A percentile compares a stretch with the other conserved stretches of the same genome.
Conservation (phyloP, 2,888 invertebrate species). For the Lepidocyrtoides sp. region DNA sequence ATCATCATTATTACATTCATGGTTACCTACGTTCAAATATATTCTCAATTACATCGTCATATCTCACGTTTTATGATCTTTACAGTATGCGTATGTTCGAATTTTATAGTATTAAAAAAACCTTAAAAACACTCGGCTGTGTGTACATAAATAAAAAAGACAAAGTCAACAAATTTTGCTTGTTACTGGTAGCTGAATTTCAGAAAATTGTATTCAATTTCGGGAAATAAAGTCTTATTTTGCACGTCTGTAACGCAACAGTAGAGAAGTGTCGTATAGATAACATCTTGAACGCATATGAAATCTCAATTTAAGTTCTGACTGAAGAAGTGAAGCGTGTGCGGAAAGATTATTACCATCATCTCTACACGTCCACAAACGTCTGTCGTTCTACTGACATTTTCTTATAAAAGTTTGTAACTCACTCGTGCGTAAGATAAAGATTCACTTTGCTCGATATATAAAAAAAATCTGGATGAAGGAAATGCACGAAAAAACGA, state of each 20-base stretch:
- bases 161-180: neutral
- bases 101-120: neutral
- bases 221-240: slow-evolving; percentile 52
- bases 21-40: slow-evolving; percentile 14
- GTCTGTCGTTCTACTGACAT: slow-evolving; percentile 35
- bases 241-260: neutral
- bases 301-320: slow-evolving; percentile 34
- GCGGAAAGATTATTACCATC: slow-evolving; percentile 57
- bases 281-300: slow-evolving; percentile 57
- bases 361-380: slow-evolving; percentile 36
- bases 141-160: neutral
- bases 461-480: slow-evolving; percentile 4
- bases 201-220: slow-evolving; percentile 43
- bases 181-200: neutral
- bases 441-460: slow-evolving; percentile 1
- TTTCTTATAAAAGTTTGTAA: slow-evolving; percentile 22
- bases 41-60: slow-evolving; percentile 10
- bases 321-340: slow-evolving; percentile 37
- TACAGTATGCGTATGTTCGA: neutral
- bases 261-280: slow-evolving; percentile 44
- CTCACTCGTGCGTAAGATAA: slow-evolving; percentile 44
- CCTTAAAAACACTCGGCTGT: neutral
- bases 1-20: neutral
- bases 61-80: slow-evolving; percentile 47
- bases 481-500: slow-evolving; percentile 17